A percentile compares a stretch with the other conserved stretches of the same genome.
Evolutionary conservation across 2,797 vertebrate genomes (phyloP).

Genomic region (Chanos chanos): DNA sequence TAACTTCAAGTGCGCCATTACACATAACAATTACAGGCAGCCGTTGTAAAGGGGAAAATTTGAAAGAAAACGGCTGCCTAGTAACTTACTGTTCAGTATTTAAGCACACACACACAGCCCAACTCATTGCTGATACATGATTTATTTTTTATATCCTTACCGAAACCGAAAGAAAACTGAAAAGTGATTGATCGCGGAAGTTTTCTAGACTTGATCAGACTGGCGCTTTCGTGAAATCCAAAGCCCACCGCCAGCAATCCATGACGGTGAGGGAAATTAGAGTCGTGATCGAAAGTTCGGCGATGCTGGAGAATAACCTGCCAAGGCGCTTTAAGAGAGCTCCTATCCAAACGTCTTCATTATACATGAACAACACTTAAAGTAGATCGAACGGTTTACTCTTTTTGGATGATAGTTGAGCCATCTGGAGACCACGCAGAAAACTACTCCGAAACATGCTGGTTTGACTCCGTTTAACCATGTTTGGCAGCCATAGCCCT

Average conservation of each 20-base stretch:
- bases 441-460: too few relatives aligned
- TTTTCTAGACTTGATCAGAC: conserved; percentile 62
- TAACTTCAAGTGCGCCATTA: too few relatives aligned
- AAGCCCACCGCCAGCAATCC: conserved; percentile 55
- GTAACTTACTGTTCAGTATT: background rate
- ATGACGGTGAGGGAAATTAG: conserved; percentile 60
- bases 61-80: too few relatives aligned
- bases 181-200: conserved; percentile 61
- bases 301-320: conserved; percentile 52
- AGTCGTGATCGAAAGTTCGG: conserved; percentile 43
- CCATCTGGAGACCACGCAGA: conserved; percentile 29
- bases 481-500: conserved; percentile 35
- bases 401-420: conserved; percentile 2
- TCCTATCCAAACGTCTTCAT: conserved; percentile 25
- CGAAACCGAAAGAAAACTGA: conserved; percentile 60
- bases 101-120: background rate
- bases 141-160: background rate
- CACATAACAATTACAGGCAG: too few relatives aligned
- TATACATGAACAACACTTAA: background rate
- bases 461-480: conserved; percentile 19
- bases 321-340: conserved; percentile 40
- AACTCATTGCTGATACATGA: background rate
- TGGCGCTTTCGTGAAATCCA: conserved; percentile 57
- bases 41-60: too few relatives aligned
- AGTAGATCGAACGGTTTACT: background rate